phyloP scores from a whole-genome alignment of 2,888 invertebrate species.

The Mamestra brassicae region DNA sequence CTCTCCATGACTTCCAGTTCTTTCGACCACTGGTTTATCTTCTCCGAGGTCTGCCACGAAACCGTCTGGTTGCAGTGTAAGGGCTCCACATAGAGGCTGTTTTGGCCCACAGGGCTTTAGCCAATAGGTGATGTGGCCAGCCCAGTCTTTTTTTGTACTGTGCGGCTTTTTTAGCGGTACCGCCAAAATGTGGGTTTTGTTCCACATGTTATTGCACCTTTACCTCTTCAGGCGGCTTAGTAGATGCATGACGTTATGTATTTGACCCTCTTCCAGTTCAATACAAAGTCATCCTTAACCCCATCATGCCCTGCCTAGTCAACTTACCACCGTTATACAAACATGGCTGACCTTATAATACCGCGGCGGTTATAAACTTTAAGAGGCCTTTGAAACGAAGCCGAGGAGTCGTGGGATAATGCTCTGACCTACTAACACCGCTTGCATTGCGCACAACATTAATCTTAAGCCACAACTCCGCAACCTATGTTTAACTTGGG shows the following conservation, averaged over 20 bases:
- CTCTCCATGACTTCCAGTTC: too few species aligned
- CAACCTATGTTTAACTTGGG: constrained; percentile 12
- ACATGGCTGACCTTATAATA: constrained; percentile 37
- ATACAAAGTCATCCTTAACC: constrained; percentile 4
- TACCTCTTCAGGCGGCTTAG: too few species aligned
- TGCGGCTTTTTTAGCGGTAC: too few species aligned
- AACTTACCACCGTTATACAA: constrained; percentile 16
- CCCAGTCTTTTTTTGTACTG: too few species aligned
- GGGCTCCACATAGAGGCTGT: too few species aligned
- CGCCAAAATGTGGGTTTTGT: too few species aligned
- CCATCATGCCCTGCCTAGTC: neutral
- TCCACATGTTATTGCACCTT: too few species aligned
- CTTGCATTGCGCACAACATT: constrained; percentile 20
- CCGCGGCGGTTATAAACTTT: constrained; percentile 31
- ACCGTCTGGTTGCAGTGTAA: too few species aligned
- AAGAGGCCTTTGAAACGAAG: constrained; percentile 36
- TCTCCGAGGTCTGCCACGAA: too few species aligned
- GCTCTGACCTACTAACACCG: constrained; percentile 49
- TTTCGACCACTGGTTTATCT: too few species aligned
- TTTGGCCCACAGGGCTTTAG: too few species aligned
- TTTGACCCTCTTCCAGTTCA: neutral
- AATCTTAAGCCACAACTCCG: neutral
- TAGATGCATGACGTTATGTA: neutral
- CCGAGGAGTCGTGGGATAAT: constrained; percentile 44
- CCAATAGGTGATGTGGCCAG: too few species aligned